Evolutionary conservation across 2,113 vertebrate genomes (phyloP), one percentile per base, ranked within the genome.

Genomic region (Cnemophilus loriae): DNA sequence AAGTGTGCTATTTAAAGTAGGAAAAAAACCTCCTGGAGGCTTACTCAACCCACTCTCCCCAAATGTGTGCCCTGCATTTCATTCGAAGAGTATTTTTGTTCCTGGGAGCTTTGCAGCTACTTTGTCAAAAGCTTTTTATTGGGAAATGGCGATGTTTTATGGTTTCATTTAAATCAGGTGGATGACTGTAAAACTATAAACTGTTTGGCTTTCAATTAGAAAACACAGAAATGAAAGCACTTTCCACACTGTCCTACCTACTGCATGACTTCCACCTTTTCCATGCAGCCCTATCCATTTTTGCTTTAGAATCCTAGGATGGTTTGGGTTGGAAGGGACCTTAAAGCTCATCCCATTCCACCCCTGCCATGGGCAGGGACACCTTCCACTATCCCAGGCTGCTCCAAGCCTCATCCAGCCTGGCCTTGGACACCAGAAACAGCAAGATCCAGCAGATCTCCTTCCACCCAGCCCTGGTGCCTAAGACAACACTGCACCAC

Each of bases 391-490:
- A 8, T 3, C 10, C 16, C 33, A 73, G 28, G 7, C 0, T 84
- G 16, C 37, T 64, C 44, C 37, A 44, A 78, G 33, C 16, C 50
- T 33, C 0, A 0, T 46, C 57, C 81, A 59, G 0, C 8, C 37
- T 44, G 16, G 49, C 42, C 59, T n/a, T 46, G 50, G 10, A 30
- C 32, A 65, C 44, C 30, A 52, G 19, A 14, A 41, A 59, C 28
- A 63, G 7, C 20, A 26, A 0, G 10, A 33, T 11, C 37, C 63
- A 60, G 20, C 6, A 16, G 7, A 28, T 41, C 57, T 75, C 42
- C 23, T 82, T 87, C 42, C 52, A 61, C 14, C 16, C 61, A 71
- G 47, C 28, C 61, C 74, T 74, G 22, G 27, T 10, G 16, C 37
- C 52, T 24, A 57, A 24, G 32, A 37, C 46, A 42, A 70, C 0